Base-by-base conservation (phyloP, 2,888 invertebrate genomes). In the Yponomeuta cagnagella region DNA sequence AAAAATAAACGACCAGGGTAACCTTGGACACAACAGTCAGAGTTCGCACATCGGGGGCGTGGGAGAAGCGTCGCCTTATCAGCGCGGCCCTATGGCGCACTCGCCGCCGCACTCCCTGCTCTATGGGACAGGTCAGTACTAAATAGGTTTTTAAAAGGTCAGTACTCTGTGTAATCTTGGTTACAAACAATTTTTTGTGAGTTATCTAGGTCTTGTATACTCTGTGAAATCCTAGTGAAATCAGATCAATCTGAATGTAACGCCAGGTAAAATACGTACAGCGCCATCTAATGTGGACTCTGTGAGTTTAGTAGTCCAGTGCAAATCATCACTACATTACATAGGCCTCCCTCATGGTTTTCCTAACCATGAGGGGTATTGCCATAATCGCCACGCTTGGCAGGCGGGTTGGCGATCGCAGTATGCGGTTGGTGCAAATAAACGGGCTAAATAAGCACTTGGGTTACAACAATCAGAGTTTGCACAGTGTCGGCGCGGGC, bases 61-160 rank as follows among this genome's bases (percentile, higher is more conserved):
- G 23, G 89, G 84, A 37, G 93, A 92, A 2, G 89, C 78, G 0
- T 88, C 90, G 12, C 87, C 89, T 0, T 91, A 91, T 76, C 89
- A 89, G 71, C 78, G 81, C 74, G 87, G 80, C 71, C 83, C 85
- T 1, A 86, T 90, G 88, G 82, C 90, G 6, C 89, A 90, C 70
- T 90, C 92, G 1, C 92, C 92, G 0, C 92, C 92, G 1, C 91
- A 92, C 72, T 92, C 92, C 0, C 92, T 92, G 1, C 76, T 94
- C n/a, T 94, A 94, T 75, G 94, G 94, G 69, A 92, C 91, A 33
- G 33, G 33, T 33, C 5, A 33, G 33, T 33, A 23, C 23, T 23
- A 23, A 23, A 23, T 23, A 23, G 0, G 23, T 23, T 23, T 23
- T 23, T 23, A 23, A 23, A 23, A 72, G 90, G 92, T 91, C 77